Evolutionary conservation across 2,888 invertebrate species (phyloP), one percentile per base, ranked within the genome.

Genomic region (Proisotoma minuta): DNA sequence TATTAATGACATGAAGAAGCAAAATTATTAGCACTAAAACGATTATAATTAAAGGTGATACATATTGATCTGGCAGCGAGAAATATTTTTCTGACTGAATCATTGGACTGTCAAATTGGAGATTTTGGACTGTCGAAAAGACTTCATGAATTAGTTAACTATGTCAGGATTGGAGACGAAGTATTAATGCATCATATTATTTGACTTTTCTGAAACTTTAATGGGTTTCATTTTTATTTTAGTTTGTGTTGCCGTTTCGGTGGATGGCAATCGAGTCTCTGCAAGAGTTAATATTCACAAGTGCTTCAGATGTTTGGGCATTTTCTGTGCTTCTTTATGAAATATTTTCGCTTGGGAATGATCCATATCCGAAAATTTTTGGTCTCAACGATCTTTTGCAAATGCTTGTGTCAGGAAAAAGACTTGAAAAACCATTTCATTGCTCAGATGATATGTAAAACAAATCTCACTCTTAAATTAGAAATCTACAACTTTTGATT

Each of bases 61-160:
- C 59, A 59, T 23, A 53, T 53, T 8, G 59, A 59, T 43, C 29
- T 59, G n/a, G 59, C 59, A 20, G 40, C 47, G 18, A 52, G 59
- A 27, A 59, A 59, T 47, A 27, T 59, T n/a, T 47, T 59, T 22
- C 53, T 59, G 1, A 53, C 40, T 10, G 47, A 43, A 26, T n/a
- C 24, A 1, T 53, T 59, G 23, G 53, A 53, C 0, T 52, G 52
- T 4, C 52, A 59, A 59, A 59, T 59, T 10, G 47, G 59, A 1
- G 59, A 59, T 22, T 59, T 59, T 22, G 59, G 59, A 47, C 20
- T 59, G 18, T 53, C 52, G 4, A 23, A 27, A 53, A 18, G 43
- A 53, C 24, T 53, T 26, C 43, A 53, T 10, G 59, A 53, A 23
- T 43, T 59, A 1, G 29, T 4, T 2, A 47, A 52, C n/a, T 59